Conservation (phyloP, 2,797 vertebrate species). For the Enteromius anoplus region DNA sequence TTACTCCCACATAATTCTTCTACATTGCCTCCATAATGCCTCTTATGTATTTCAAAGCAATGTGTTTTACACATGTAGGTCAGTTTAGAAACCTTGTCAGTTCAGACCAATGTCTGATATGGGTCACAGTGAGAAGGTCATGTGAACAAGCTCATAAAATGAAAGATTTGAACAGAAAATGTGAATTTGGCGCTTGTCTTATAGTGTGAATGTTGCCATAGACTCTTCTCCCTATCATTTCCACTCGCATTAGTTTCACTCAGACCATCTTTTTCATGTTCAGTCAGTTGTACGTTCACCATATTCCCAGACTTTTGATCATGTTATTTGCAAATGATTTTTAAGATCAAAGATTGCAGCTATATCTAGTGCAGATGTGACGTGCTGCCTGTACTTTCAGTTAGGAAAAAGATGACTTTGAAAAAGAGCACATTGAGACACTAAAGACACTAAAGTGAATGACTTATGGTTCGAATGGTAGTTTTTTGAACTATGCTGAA, state of each 20-base stretch:
- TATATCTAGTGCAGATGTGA: constrained; percentile 35
- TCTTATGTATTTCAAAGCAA: neutral
- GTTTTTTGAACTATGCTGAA: neutral
- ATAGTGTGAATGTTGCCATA: neutral
- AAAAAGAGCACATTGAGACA: neutral
- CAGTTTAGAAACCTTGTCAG: neutral
- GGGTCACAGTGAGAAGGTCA: constrained; percentile 5
- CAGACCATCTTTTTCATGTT: neutral
- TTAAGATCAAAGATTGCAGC: constrained; percentile 25
- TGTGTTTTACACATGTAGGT: constrained; percentile 12
- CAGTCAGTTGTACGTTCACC: neutral
- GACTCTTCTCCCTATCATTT: constrained; percentile 1
- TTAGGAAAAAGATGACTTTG: neutral
- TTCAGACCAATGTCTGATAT: neutral
- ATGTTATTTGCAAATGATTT: constrained; percentile 11
- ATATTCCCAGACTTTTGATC: constrained; percentile 15
- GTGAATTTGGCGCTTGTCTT: neutral
- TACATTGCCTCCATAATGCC: neutral
- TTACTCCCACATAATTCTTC: neutral
- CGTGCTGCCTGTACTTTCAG: neutral
- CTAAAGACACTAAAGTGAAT: neutral
- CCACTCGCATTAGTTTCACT: neutral
- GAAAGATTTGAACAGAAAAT: neutral
- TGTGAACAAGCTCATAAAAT: constrained; percentile 12
- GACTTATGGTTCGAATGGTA: neutral